These are phyloP conservation scores for Crenichthys baileyi DNA, from an alignment of 2,797 vertebrate species.

Conservation along the genomic window DNA sequence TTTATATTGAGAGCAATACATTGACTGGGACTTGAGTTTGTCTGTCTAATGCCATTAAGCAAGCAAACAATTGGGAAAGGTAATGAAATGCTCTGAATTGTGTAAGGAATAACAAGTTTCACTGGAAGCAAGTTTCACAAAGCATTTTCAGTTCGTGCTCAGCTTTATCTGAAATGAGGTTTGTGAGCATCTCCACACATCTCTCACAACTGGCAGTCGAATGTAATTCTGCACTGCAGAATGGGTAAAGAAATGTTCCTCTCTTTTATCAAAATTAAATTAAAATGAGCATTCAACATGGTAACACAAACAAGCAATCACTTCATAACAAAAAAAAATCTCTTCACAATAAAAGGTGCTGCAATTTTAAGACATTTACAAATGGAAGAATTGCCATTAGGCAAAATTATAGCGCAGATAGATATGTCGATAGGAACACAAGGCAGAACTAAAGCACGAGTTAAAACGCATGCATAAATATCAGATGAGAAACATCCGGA, in stretches of 20 bases:
- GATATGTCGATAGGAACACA: slow-evolving; percentile 38
- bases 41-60: slow-evolving; percentile 51
- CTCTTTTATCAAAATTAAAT: slow-evolving; percentile 59
- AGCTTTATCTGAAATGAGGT: slow-evolving; percentile 52
- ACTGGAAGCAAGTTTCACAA: slow-evolving; percentile 68
- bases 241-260: slow-evolving; percentile 56
- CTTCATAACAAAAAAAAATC: slow-evolving; percentile 39
- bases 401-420: slow-evolving; percentile 27
- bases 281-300: slow-evolving; percentile 50
- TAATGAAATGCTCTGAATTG: slow-evolving; percentile 51
- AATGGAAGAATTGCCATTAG: slow-evolving; percentile 41
- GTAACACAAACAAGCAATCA: slow-evolving; percentile 41
- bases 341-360: slow-evolving; percentile 66
- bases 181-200: slow-evolving; percentile 47
- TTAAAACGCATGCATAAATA: slow-evolving; percentile 59
- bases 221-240: slow-evolving; percentile 72
- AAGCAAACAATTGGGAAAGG: slow-evolving; percentile 48
- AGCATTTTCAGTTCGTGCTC: slow-evolving; percentile 62
- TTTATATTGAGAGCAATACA: slow-evolving; percentile 68
- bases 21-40: slow-evolving; percentile 54
- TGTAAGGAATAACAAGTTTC: slow-evolving; percentile 55
- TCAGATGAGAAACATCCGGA: slow-evolving; percentile 50
- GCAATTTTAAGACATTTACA: slow-evolving; percentile 62
- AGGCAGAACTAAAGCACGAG: slow-evolving; percentile 45
- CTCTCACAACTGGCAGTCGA: slow-evolving; percentile 63